These are phyloP conservation scores for Erynnis tages DNA, from an alignment of 2,888 invertebrate species.

Conservation along the genomic window DNA sequence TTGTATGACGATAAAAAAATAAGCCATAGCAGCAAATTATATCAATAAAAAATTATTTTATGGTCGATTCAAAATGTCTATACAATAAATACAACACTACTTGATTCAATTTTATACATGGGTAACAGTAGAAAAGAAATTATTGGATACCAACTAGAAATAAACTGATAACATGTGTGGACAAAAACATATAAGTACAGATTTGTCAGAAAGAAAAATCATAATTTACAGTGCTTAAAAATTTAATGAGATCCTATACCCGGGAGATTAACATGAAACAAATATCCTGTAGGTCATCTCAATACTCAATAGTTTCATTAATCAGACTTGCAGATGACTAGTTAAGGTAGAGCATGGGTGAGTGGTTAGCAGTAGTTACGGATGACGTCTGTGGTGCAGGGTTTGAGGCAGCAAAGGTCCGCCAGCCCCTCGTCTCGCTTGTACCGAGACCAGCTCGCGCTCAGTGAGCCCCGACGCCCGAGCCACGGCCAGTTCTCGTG, in stretches of 20 bases:
- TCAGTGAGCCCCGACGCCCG: slow-evolving; percentile 42
- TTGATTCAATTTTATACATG: not conserved
- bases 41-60: not conserved
- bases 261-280: not conserved
- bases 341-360: not conserved
- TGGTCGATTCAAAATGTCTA: no score
- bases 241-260: not conserved
- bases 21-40: no score
- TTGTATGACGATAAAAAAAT: no score
- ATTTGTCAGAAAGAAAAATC: not conserved
- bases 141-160: not conserved
- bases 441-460: slow-evolving; percentile 45
- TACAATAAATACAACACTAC: no score
- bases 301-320: not conserved
- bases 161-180: no score
- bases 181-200: not conserved
- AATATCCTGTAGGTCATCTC: not conserved
- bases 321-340: not conserved
- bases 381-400: slow-evolving; percentile 48
- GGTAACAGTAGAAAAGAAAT: not conserved
- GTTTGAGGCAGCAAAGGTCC: slow-evolving; percentile 52
- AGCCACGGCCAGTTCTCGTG: slow-evolving; percentile 44
- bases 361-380: slow-evolving; percentile 44
- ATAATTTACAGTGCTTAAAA: not conserved
- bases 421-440: slow-evolving; percentile 46